Evolutionary conservation across 2,888 invertebrate species (phyloP).

Genomic region (Hartigia nigra): DNA sequence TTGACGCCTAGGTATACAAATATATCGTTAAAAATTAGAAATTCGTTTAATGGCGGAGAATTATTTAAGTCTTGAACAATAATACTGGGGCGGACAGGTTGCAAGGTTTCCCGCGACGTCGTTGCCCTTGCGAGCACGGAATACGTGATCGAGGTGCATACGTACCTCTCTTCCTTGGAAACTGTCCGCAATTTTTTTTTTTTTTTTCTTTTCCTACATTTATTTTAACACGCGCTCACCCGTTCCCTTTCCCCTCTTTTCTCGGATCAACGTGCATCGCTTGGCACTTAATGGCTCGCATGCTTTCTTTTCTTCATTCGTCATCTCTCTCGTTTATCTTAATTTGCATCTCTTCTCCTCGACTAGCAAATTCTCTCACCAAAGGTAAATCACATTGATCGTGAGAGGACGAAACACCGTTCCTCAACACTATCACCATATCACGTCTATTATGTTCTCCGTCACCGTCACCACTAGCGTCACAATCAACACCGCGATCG

Average conservation of each 20-base stretch:
- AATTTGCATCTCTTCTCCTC: neutral
- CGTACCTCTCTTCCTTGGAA: conserved; percentile 32
- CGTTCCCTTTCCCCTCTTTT: neutral
- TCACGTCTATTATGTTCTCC: neutral
- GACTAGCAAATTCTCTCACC: neutral
- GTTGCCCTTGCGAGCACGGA: neutral
- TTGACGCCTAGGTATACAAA: conserved; percentile 24
- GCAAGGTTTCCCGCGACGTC: conserved; percentile 29
- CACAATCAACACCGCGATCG: neutral
- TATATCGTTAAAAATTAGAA: conserved; percentile 14
- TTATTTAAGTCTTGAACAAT: conserved; percentile 19
- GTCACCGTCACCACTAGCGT: too few species aligned
- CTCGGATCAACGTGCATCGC: neutral
- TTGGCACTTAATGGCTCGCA: neutral
- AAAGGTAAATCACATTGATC: neutral
- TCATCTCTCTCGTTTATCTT: neutral
- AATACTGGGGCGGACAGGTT: conserved; percentile 40
- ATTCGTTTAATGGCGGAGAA: conserved; percentile 12
- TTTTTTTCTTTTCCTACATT: conserved; percentile 21
- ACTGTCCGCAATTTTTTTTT: conserved; percentile 41
- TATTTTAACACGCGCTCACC: neutral
- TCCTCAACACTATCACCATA: neutral
- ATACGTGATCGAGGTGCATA: neutral
- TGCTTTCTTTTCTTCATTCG: neutral
- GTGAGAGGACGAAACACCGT: neutral